These are phyloP conservation scores for Chalcis sispes DNA, from an alignment of 2,888 invertebrate species.

Conservation along the genomic window DNA sequence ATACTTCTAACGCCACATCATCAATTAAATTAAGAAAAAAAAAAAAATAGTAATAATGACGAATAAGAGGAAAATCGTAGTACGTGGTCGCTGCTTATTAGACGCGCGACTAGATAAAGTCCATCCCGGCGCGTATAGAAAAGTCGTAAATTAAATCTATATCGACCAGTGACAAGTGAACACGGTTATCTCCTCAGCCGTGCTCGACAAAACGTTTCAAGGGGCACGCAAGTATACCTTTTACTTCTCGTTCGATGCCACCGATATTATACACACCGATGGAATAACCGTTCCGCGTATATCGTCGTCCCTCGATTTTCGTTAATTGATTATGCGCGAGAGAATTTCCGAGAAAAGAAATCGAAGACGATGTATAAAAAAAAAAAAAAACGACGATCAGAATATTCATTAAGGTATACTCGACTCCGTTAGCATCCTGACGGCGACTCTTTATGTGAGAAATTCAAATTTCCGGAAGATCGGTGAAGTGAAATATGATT, in stretches of 20 bases:
- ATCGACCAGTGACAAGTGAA: slow-evolving; percentile 28
- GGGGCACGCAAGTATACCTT: neutral
- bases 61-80: too few species aligned
- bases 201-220: slow-evolving; percentile 17
- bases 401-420: slow-evolving; percentile 51
- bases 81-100: neutral
- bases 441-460: neutral
- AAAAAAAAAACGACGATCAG: slow-evolving; percentile 29
- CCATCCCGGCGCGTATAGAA: neutral
- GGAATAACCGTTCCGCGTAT: slow-evolving; percentile 13
- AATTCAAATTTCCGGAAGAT: slow-evolving; percentile 46
- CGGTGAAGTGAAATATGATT: slow-evolving; percentile 39
- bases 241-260: neutral
- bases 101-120: neutral
- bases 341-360: slow-evolving; percentile 52
- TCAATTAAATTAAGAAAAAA: too few species aligned
- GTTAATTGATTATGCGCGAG: slow-evolving; percentile 39
- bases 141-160: slow-evolving; percentile 45
- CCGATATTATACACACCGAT: slow-evolving; percentile 11
- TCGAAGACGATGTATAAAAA: too few species aligned
- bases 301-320: slow-evolving; percentile 28
- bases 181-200: slow-evolving; percentile 7
- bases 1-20: too few species aligned
- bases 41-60: too few species aligned
- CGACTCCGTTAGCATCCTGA: neutral